phyloP scores from a whole-genome alignment of 2,797 vertebrate species.

The Falco concolor region DNA sequence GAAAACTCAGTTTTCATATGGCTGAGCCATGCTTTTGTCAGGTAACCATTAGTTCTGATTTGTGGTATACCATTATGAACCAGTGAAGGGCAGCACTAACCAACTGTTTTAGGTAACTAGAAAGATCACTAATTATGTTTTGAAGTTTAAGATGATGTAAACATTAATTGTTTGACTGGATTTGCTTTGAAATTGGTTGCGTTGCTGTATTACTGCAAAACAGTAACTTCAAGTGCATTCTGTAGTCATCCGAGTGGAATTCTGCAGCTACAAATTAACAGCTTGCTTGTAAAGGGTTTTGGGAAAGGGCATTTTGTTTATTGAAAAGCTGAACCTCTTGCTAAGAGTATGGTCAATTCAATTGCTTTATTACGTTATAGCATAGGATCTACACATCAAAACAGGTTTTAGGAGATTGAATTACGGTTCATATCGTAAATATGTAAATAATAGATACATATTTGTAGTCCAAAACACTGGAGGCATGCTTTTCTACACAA shows the following conservation, averaged over 20 bases:
- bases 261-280: neutral
- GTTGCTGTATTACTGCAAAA: neutral
- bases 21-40: neutral
- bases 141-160: neutral
- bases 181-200: neutral
- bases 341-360: neutral
- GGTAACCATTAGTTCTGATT: conserved; percentile 19
- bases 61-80: conserved; percentile 50
- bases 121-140: conserved; percentile 4
- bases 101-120: conserved; percentile 34
- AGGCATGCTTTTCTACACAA: neutral
- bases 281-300: neutral
- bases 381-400: neutral
- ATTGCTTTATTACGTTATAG: neutral
- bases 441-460: neutral
- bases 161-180: neutral
- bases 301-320: neutral
- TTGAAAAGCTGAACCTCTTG: neutral
- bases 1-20: neutral
- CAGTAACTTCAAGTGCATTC: neutral
- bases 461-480: neutral
- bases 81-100: conserved; percentile 60
- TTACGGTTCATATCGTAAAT: neutral
- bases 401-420: neutral
- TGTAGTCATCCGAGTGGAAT: neutral